A percentile compares a stretch with the other conserved stretches of the same genome.
These are phyloP conservation scores for Prunella fulvescens DNA, from an alignment of 2,113 vertebrate species.

Conservation along the genomic window DNA sequence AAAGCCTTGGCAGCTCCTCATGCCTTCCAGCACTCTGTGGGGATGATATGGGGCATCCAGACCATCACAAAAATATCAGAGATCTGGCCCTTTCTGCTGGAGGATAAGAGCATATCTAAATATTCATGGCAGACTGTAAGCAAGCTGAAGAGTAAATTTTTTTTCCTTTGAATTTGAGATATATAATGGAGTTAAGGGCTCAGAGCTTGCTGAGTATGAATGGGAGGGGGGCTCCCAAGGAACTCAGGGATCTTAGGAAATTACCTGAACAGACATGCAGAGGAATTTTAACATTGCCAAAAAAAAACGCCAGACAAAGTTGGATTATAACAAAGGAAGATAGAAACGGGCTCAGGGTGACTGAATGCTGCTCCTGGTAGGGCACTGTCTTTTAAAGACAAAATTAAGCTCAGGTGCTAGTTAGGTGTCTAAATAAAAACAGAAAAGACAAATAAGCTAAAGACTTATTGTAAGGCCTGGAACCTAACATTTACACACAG, in stretches of 20 bases:
- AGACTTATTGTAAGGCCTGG: not conserved
- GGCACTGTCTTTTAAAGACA: not conserved
- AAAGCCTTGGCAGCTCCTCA: not conserved
- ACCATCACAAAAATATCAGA: not conserved
- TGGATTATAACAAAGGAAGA: not conserved
- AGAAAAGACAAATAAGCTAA: not conserved
- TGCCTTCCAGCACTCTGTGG: not conserved
- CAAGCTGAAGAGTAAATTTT: not conserved
- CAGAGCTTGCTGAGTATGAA: not conserved
- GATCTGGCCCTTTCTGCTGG: not conserved
- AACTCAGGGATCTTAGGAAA: not conserved
- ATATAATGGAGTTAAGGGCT: not conserved
- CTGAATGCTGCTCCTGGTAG: not conserved
- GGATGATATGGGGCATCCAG: not conserved
- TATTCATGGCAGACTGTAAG: not conserved
- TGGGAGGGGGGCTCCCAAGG: not conserved
- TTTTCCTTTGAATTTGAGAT: not conserved
- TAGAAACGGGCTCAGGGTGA: not conserved
- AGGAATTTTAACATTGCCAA: not conserved
- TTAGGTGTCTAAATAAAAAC: not conserved
- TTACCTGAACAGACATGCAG: not conserved
- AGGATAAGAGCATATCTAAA: not conserved
- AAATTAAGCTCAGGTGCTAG: not conserved
- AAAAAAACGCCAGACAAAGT: rapidly evolving
- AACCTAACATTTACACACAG: not conserved